A percentile compares a stretch with the other conserved stretches of the same genome.
Evolutionary conservation across 2,797 vertebrate species (phyloP).

Genomic region (Hipposideros larvatus): DNA sequence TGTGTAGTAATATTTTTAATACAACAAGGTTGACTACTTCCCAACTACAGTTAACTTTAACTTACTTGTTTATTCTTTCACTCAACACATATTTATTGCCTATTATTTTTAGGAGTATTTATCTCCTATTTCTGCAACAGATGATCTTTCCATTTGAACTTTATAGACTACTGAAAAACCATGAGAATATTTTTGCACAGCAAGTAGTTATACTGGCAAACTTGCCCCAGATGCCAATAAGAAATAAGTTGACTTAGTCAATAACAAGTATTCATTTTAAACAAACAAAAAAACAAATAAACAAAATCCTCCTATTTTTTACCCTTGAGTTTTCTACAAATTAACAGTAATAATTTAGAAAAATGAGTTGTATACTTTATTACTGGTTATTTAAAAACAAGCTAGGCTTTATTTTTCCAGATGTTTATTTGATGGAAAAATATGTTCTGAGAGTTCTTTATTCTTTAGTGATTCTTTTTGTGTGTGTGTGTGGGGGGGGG

Average conservation of each 20-base stretch:
- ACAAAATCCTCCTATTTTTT: not conserved
- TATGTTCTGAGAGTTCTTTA: not conserved
- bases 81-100: not conserved
- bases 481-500: too few species aligned
- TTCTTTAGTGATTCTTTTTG: not conserved
- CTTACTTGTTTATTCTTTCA: not conserved
- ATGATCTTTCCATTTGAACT: not conserved
- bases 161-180: not conserved
- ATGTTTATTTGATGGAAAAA: slow-evolving; percentile 25
- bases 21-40: accelerated
- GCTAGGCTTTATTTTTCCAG: not conserved
- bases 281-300: not conserved
- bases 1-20: not conserved
- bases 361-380: not conserved
- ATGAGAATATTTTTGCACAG: not conserved
- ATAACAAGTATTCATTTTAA: not conserved
- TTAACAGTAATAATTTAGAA: slow-evolving; percentile 19
- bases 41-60: not conserved
- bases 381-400: not conserved
- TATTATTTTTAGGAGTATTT: not conserved
- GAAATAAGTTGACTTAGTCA: not conserved
- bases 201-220: not conserved
- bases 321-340: not conserved
- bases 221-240: not conserved
- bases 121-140: not conserved